Evolutionary conservation across 2,888 invertebrate genomes (phyloP).

Genomic region (Euclidia mi): DNA sequence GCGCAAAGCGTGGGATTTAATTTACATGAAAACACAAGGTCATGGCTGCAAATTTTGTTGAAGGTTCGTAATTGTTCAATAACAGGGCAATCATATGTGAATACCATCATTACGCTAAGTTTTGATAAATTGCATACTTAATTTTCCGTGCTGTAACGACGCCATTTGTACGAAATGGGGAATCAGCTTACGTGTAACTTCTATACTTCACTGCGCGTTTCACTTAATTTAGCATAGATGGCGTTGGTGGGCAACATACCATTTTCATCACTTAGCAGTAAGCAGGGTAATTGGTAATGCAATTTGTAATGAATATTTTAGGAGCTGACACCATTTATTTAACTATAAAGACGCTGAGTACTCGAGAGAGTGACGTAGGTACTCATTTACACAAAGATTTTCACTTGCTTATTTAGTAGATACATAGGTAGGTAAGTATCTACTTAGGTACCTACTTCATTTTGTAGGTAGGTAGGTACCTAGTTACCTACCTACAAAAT

Average conservation of each 20-base stretch:
- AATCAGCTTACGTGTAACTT: slow-evolving; percentile 23
- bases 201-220: slow-evolving; percentile 4
- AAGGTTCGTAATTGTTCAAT: slow-evolving; percentile 5
- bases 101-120: neutral
- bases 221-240: slow-evolving; percentile 34
- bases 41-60: slow-evolving; percentile 28
- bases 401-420: no score
- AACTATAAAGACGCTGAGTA: neutral
- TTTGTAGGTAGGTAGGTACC: no score
- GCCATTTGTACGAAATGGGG: neutral
- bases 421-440: no score
- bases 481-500: no score
- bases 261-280: neutral
- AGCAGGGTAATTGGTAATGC: neutral
- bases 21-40: slow-evolving; percentile 42
- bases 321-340: slow-evolving; percentile 1
- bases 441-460: no score
- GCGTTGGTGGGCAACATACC: slow-evolving; percentile 12
- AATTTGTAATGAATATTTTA: slow-evolving; percentile 1
- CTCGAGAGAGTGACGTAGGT: neutral
- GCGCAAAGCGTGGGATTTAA: slow-evolving; percentile 30
- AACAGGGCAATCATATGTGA: neutral
- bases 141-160: neutral
- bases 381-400: no score
- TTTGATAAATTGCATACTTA: neutral